These are phyloP conservation scores for Drosophila neocordata DNA, from an alignment of 1,140 invertebrate genomes.

Conservation along the genomic window DNA sequence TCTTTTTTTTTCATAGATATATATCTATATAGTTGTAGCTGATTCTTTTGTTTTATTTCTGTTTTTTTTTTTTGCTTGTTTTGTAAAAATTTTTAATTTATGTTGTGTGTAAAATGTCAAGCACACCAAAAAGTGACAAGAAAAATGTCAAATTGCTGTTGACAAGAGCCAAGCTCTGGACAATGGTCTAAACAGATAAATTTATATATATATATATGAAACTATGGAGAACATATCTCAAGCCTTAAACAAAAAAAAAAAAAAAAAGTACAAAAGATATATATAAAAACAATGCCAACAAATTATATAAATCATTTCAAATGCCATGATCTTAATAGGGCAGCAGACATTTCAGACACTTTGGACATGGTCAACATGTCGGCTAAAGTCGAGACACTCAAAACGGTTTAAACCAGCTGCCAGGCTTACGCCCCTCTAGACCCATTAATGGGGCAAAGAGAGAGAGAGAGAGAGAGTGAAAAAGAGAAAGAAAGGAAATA, in stretches of 20 bases:
- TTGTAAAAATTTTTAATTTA: constrained; percentile 63
- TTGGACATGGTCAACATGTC: constrained; percentile 67
- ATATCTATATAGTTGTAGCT: not conserved
- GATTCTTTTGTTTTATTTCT: constrained; percentile 7
- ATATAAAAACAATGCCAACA: constrained; percentile 57
- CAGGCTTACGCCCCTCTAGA: constrained; percentile 49
- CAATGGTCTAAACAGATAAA: constrained; percentile 42
- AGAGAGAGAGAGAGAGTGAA: no score
- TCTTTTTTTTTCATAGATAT: constrained; percentile 1
- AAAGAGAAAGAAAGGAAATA: no score
- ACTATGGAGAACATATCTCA: constrained; percentile 45
- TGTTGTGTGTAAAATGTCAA: constrained; percentile 76
- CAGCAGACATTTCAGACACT: constrained; percentile 65
- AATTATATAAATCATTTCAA: constrained; percentile 79
- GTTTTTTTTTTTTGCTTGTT: constrained; percentile 13
- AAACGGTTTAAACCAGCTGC: constrained; percentile 44
- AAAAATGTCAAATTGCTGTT: constrained; percentile 74
- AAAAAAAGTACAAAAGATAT: not conserved
- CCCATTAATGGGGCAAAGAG: no score
- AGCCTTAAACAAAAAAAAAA: constrained; percentile 23
- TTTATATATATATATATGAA: constrained; percentile 17
- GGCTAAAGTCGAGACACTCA: constrained; percentile 27
- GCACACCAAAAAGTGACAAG: constrained; percentile 68
- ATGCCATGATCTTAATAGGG: constrained; percentile 75
- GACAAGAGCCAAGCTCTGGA: constrained; percentile 54